Conservation (phyloP, 2,797 vertebrate genomes). For the Danionella dracula region DNA sequence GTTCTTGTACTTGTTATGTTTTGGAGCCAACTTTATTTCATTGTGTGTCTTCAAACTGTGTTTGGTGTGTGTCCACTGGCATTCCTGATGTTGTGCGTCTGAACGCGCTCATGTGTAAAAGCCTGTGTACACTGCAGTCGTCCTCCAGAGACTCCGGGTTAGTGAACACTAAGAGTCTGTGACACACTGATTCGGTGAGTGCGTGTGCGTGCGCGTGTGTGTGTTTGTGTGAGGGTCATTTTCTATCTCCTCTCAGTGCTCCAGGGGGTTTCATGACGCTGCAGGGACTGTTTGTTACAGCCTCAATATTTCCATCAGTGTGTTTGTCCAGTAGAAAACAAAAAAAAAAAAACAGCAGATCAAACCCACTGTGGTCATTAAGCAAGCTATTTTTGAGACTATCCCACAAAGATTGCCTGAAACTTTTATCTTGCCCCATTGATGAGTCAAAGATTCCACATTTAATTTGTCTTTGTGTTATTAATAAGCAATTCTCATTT, state of each 20-base stretch:
- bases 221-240: conserved; percentile 16
- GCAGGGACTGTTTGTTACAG: background rate
- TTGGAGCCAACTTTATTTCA: background rate
- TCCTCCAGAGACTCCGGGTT: background rate
- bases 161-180: background rate
- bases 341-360: background rate
- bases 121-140: background rate
- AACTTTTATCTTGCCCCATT: too few species aligned
- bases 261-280: background rate
- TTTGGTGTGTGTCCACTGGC: background rate
- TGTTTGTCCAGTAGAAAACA: background rate
- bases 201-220: too few species aligned
- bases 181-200: conserved; percentile 17
- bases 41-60: too few species aligned
- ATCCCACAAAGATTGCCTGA: too few species aligned
- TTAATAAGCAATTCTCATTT: too few species aligned
- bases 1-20: too few species aligned
- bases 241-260: conserved; percentile 6
- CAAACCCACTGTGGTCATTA: background rate
- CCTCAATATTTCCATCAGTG: background rate
- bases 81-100: conserved; percentile 10
- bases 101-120: background rate
- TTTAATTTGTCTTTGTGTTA: too few species aligned
- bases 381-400: too few species aligned
- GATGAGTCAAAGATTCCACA: too few species aligned